Evolutionary conservation across 2,888 invertebrate species (phyloP).

Genomic region (Syritta pipiens): DNA sequence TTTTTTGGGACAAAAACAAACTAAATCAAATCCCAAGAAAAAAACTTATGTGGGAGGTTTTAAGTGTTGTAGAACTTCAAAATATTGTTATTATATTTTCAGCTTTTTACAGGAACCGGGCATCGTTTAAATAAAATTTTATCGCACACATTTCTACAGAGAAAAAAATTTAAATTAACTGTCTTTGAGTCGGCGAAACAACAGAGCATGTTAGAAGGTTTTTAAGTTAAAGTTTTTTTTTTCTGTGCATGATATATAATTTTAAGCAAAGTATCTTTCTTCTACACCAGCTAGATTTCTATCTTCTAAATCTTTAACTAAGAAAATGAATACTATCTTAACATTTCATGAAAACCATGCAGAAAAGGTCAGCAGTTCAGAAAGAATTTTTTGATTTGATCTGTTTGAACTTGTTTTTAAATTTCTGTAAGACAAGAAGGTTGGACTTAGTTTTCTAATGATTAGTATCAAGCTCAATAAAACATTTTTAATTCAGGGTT

Average conservation of each 20-base stretch:
- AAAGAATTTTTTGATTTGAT: too few species aligned
- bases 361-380: too few species aligned
- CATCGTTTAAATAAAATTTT: conserved; percentile 3
- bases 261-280: background rate
- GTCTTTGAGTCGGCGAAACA: background rate
- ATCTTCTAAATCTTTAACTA: background rate
- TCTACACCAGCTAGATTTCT: conserved; percentile 15
- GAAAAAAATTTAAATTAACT: conserved; percentile 1
- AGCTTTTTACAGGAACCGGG: conserved; percentile 64
- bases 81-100: conserved; percentile 57
- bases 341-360: background rate
- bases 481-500: too few species aligned
- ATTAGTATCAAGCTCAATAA: too few species aligned
- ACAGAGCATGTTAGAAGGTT: conserved; percentile 42
- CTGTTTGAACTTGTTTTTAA: too few species aligned
- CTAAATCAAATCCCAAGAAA: background rate
- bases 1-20: background rate
- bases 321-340: background rate
- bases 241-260: conserved; percentile 41
- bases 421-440: too few species aligned
- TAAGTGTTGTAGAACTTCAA: background rate
- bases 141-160: conserved; percentile 9
- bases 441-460: too few species aligned
- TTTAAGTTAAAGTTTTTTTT: conserved; percentile 10
- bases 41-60: background rate